Evolutionary conservation across 2,888 invertebrate species (phyloP).

Genomic region (Mantis religiosa): DNA sequence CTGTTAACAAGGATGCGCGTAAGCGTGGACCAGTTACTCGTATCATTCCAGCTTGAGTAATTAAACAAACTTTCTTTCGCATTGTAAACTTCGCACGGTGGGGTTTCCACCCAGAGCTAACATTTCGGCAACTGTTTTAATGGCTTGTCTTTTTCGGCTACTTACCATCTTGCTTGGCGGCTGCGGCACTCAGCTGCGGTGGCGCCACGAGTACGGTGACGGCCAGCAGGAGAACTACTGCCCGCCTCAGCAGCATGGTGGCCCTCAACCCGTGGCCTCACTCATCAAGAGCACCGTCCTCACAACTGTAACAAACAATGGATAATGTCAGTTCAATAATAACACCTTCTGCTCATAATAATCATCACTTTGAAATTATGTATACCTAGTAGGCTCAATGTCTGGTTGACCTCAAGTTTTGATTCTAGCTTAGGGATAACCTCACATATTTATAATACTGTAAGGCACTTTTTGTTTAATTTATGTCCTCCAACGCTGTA

Average conservation of each 20-base stretch:
- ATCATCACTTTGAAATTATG: too few species aligned
- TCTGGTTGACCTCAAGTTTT: too few species aligned
- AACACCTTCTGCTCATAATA: too few species aligned
- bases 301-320: background rate
- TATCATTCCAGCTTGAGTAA: background rate
- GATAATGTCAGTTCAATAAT: too few species aligned
- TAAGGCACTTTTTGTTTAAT: too few species aligned
- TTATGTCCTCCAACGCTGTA: too few species aligned
- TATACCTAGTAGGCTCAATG: too few species aligned
- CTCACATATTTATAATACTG: too few species aligned
- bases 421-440: too few species aligned
- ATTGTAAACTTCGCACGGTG: background rate
- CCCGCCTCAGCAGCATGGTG: constrained; percentile 10
- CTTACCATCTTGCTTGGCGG: constrained; percentile 18
- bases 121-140: background rate
- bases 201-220: constrained; percentile 14
- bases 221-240: constrained; percentile 16
- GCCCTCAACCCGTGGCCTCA: background rate
- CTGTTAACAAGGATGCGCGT: background rate
- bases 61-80: background rate
- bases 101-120: background rate
- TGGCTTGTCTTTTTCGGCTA: background rate
- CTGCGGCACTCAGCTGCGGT: constrained; percentile 2
- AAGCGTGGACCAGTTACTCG: too few species aligned
- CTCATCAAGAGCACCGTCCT: background rate